Evolutionary conservation across 2,888 invertebrate species (phyloP).

Genomic region (Philereme transversata): DNA sequence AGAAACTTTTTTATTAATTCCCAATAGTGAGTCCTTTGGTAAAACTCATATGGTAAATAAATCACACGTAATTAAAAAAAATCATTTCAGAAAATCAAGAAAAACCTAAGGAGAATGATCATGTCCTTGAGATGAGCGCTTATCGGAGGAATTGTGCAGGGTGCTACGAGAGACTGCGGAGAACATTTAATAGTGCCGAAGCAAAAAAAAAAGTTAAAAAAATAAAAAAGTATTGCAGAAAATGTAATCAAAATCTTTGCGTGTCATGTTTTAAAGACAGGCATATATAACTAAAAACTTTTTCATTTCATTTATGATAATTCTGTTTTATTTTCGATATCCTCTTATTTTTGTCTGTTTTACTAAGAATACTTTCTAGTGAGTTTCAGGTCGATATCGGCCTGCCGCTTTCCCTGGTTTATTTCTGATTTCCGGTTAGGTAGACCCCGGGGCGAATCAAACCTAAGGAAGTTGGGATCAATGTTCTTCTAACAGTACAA

Average conservation of each 20-base stretch:
- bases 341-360: slow-evolving; percentile 38
- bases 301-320: background rate
- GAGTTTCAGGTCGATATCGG: slow-evolving; percentile 20
- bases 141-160: slow-evolving; percentile 46
- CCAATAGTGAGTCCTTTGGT: background rate
- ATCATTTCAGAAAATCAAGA: slow-evolving; percentile 34
- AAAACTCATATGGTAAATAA: slow-evolving; percentile 6
- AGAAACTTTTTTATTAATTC: background rate
- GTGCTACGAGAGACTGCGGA: slow-evolving; percentile 42
- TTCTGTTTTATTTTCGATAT: slow-evolving; percentile 21
- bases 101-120: slow-evolving; percentile 28
- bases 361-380: slow-evolving; percentile 43
- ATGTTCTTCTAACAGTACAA: background rate
- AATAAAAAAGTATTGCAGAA: slow-evolving; percentile 39
- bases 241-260: slow-evolving; percentile 41
- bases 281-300: slow-evolving; percentile 26
- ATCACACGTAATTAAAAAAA: slow-evolving; percentile 30
- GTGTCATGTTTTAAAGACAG: slow-evolving; percentile 38
- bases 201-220: slow-evolving; percentile 34
- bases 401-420: slow-evolving; percentile 15
- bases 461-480: background rate
- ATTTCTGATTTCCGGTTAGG: slow-evolving; percentile 37
- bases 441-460: slow-evolving; percentile 31
- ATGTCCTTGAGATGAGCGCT: slow-evolving; percentile 42
- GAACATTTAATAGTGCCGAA: slow-evolving; percentile 35